phyloP scores from a whole-genome alignment of 2,113 vertebrate species.

The Hydrolagus affinis region DNA sequence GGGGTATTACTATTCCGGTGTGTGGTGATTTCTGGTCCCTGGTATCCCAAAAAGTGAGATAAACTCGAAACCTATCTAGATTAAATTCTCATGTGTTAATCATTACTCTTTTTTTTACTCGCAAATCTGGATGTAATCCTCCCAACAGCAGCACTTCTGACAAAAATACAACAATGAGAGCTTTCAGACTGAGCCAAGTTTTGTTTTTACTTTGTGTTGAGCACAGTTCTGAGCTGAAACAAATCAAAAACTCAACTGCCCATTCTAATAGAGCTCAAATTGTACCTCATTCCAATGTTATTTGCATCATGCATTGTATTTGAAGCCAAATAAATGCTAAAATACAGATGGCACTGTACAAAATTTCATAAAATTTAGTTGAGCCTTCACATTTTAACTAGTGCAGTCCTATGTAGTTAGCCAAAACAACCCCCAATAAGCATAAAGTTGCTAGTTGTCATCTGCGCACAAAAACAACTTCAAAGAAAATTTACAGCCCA shows the following conservation, averaged over 20 bases:
- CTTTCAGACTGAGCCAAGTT: neutral
- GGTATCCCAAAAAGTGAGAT: neutral
- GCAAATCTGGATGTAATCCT: neutral
- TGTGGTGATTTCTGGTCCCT: neutral
- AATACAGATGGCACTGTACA: neutral
- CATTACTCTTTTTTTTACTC: neutral
- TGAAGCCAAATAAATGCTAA: neutral
- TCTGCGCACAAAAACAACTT: no score
- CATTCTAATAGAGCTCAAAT: neutral
- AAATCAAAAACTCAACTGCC: neutral
- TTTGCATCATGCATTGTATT: neutral
- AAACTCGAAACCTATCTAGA: slow-evolving; percentile 4
- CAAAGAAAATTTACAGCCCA: no score
- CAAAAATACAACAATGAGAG: neutral
- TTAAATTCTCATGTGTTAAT: slow-evolving; percentile 1
- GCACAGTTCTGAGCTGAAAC: neutral
- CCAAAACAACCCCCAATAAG: no score
- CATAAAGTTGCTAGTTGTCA: neutral
- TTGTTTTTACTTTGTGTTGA: neutral
- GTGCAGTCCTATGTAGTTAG: neutral
- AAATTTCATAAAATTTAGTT: neutral
- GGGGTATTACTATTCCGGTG: neutral
- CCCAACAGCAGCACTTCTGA: neutral
- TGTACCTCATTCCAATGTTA: neutral
- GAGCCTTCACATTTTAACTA: neutral